Percentiles rank a stretch among this genome's conserved stretches.
phyloP scores from a whole-genome alignment of 2,113 vertebrate genomes.

The Hippocampus abdominalis region DNA sequence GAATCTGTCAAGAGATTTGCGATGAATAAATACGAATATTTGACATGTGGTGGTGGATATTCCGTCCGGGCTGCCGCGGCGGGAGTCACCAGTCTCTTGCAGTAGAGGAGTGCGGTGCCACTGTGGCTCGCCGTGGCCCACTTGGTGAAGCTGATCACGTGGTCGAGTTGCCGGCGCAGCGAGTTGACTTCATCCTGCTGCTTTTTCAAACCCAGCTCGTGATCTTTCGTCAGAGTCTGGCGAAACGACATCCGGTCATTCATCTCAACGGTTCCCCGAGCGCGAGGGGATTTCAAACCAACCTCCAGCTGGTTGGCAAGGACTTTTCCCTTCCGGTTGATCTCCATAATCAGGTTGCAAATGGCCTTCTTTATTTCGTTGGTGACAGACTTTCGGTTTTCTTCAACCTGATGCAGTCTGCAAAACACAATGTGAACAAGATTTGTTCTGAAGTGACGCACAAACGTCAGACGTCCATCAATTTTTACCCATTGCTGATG shows the following conservation, averaged over 20 bases:
- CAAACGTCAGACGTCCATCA: not conserved
- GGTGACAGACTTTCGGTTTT: conserved; percentile 92
- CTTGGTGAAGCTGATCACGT: conserved; percentile 95
- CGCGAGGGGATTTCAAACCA: not conserved
- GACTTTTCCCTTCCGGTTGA: conserved; percentile 97
- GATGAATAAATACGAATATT: not conserved
- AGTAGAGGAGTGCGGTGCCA: conserved; percentile 90
- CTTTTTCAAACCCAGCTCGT: conserved; percentile 86
- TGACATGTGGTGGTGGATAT: not conserved
- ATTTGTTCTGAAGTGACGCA: not conserved
- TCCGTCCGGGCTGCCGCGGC: too few species aligned
- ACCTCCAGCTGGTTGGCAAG: conserved; percentile 95
- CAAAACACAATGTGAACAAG: conserved; percentile 15
- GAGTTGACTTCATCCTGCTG: conserved; percentile 89
- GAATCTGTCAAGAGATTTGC: conserved; percentile 54
- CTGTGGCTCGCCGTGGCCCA: conserved; percentile 95
- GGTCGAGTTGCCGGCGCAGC: conserved; percentile 89
- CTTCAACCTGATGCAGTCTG: conserved; percentile 94
- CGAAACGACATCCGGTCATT: not conserved
- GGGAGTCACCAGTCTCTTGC: conserved; percentile 84
- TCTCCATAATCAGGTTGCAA: conserved; percentile 95
- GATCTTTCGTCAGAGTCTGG: conserved; percentile 91
- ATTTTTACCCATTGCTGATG: conserved; percentile 84
- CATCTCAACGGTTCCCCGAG: not conserved
- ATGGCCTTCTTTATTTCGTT: conserved; percentile 98